Evolutionary conservation across 1,140 invertebrate genomes (phyloP).

Genomic region (Drosophila tsacasi): DNA sequence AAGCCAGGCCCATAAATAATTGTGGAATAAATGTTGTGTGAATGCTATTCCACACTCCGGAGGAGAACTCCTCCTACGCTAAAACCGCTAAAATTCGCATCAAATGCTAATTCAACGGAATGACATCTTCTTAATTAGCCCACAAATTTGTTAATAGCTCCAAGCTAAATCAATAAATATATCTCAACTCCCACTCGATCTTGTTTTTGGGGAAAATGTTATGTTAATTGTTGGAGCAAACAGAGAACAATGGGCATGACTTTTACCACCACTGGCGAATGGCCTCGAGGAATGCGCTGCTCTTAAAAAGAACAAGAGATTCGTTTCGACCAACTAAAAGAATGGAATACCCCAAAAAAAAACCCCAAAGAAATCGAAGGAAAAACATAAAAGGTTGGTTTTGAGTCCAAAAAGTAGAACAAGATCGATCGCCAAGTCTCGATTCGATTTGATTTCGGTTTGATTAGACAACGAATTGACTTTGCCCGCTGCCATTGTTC

Average conservation of each 20-base stretch:
- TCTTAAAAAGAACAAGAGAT: constrained; percentile 30
- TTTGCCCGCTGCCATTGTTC: constrained; percentile 30
- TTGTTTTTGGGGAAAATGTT: constrained; percentile 11
- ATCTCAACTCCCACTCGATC: constrained; percentile 26
- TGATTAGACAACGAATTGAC: constrained; percentile 45
- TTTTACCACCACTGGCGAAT: constrained; percentile 46
- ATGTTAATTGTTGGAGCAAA: constrained; percentile 48
- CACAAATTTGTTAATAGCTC: constrained; percentile 51
- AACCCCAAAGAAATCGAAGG: constrained; percentile 19
- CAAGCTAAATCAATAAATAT: constrained; percentile 46
- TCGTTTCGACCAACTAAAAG: constrained; percentile 29
- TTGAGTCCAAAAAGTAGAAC: constrained; percentile 53
- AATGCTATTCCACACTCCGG: constrained; percentile 12
- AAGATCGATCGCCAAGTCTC: constrained; percentile 60
- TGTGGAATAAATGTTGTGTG: constrained; percentile 28
- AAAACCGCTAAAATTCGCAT: constrained; percentile 38
- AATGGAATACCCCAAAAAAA: constrained; percentile 18
- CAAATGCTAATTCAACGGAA: constrained; percentile 39
- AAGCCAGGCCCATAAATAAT: constrained; percentile 39
- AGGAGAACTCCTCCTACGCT: constrained; percentile 34
- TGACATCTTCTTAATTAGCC: constrained; percentile 48
- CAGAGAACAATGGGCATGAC: constrained; percentile 54
- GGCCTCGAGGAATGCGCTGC: constrained; percentile 45
- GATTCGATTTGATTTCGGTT: constrained; percentile 46
- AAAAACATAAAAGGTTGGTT: constrained; percentile 52